Evolutionary conservation across 2,797 vertebrate species (phyloP), one percentile per base, ranked within the genome.

Genomic region (Hirundo rustica): DNA sequence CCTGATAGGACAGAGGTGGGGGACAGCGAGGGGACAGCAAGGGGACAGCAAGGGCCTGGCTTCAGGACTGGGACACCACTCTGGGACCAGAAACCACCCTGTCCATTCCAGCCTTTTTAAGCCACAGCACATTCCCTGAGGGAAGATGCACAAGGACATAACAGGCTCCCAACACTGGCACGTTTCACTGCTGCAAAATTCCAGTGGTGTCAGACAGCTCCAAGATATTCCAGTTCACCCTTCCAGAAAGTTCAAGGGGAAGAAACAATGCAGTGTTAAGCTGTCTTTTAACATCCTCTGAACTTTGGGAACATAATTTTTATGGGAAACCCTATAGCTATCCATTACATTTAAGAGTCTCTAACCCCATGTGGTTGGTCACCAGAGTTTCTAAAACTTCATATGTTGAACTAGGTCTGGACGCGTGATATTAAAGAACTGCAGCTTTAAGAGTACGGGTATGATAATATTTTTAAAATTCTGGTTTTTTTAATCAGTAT

Each of bases 41-140:
- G 32, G 48, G 26, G 12, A 45, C n/a, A 47, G 34, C 0, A 3
- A 47, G 36, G 36, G 45, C 8, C 7, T 0, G 0, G 32, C 26
- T 25, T 0, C 1, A 0, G 64, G 19, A 29, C 18, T 0, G 4
- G 18, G 15, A 57, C 34, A 38, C 36, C 36, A 38, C 36, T 38
- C 36, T 38, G 36, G 22, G 4, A 7, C 16, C 29, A 32, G 47
- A 26, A 68, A 20, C 27, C 5, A 13, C 9, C 20, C 38, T n/a
- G n/a, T 29, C 13, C 0, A 0, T 21, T 76, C 23, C 47, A 47
- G 47, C 23, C 57, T 54, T 40, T 13, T 17, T 27, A 40, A 61
- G 32, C 16, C 47, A 45, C 47, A 53, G n/a, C 64, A 11, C 64
- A 23, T 19, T 40, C 13, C 25, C 23, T 8, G n/a, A n/a, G 47